A percentile compares a stretch with the other conserved stretches of the same genome.
phyloP scores from a whole-genome alignment of 1,140 invertebrate species.

The Dendroctonus valens region DNA sequence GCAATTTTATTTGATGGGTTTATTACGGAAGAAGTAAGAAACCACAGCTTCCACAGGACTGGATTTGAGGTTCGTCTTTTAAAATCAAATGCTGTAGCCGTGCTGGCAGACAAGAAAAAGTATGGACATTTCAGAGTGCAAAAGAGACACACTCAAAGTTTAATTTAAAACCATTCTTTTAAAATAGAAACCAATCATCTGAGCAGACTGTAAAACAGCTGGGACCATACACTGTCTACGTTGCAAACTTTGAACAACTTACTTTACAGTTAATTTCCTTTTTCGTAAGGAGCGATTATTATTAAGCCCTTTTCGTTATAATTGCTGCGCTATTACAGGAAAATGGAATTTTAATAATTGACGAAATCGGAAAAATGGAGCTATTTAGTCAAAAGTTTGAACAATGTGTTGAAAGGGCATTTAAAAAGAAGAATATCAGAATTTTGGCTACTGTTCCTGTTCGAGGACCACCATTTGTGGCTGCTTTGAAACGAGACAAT shows the following conservation, averaged over 20 bases:
- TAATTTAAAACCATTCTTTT: background rate
- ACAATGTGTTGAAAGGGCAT: constrained; percentile 46
- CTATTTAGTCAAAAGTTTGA: constrained; percentile 60
- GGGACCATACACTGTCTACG: constrained; percentile 60
- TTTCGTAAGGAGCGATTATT: constrained; percentile 41
- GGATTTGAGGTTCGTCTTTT: constrained; percentile 64
- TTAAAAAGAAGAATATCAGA: constrained; percentile 40
- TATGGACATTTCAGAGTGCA: background rate
- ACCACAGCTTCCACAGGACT: constrained; percentile 50
- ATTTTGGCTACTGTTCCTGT: constrained; percentile 60
- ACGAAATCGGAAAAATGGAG: constrained; percentile 73
- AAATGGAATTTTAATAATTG: constrained; percentile 55
- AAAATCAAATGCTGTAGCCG: constrained; percentile 46
- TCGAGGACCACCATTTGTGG: constrained; percentile 38
- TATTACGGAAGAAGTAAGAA: constrained; percentile 62
- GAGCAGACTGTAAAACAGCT: constrained; percentile 47
- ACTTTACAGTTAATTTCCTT: constrained; percentile 37
- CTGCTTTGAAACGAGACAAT: constrained; percentile 25
- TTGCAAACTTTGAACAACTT: constrained; percentile 58
- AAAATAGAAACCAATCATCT: constrained; percentile 29
- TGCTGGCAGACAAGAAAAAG: constrained; percentile 53
- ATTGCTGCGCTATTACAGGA: constrained; percentile 35
- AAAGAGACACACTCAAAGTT: background rate
- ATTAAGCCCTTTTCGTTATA: background rate
- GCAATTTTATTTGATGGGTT: constrained; percentile 55